Evolutionary conservation across 2,888 invertebrate genomes (phyloP).

Genomic region (Athrips mouffetella): DNA sequence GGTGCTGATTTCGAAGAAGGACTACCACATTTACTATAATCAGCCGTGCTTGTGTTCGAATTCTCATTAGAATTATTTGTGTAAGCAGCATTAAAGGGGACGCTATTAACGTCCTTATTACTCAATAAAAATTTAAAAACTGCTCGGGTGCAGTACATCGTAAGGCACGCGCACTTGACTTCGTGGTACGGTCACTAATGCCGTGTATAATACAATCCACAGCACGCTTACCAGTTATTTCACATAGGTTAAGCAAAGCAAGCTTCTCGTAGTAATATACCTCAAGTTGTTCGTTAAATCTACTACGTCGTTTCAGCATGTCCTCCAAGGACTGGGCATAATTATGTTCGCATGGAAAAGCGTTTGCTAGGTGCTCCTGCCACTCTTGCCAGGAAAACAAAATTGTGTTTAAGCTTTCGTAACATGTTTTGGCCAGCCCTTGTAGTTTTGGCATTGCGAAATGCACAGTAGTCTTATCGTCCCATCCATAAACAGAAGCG

Average conservation of each 20-base stretch:
- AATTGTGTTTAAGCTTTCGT: slow-evolving; percentile 19
- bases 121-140: background rate
- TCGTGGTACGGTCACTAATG: slow-evolving; percentile 18
- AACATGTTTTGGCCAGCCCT: slow-evolving; percentile 22
- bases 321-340: slow-evolving; percentile 19
- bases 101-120: too few species aligned
- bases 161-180: slow-evolving; percentile 21
- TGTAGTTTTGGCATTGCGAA: slow-evolving; percentile 23
- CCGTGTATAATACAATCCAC: slow-evolving; percentile 23
- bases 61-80: too few species aligned
- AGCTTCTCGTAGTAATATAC: slow-evolving; percentile 2
- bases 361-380: slow-evolving; percentile 18
- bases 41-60: too few species aligned
- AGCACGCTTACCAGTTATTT: slow-evolving; percentile 17
- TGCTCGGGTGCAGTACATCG: slow-evolving; percentile 20
- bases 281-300: background rate
- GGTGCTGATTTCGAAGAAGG: too few species aligned
- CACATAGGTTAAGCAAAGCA: slow-evolving; percentile 23
- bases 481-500: slow-evolving; percentile 1
- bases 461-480: slow-evolving; percentile 12
- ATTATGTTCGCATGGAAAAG: slow-evolving; percentile 24
- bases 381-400: slow-evolving; percentile 19
- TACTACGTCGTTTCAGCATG: slow-evolving; percentile 2
- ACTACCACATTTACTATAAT: too few species aligned
- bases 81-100: too few species aligned